These are phyloP conservation scores for Idaea aversata DNA, from an alignment of 2,888 invertebrate species.

Conservation along the genomic window DNA sequence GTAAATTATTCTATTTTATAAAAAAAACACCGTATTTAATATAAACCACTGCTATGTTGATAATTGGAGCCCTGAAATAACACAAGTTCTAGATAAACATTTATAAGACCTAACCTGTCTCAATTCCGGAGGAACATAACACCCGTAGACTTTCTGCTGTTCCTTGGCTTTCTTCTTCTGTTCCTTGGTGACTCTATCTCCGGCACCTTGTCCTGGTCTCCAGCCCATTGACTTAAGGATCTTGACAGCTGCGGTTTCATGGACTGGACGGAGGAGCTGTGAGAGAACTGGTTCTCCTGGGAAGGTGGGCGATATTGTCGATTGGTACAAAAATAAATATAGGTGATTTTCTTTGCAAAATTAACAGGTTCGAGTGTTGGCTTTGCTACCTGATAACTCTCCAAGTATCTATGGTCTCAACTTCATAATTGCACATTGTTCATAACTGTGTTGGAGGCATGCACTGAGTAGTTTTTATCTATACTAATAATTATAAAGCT, in stretches of 20 bases:
- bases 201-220: constrained; percentile 93
- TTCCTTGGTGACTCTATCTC: constrained; percentile 68
- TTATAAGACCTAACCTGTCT: constrained; percentile 42
- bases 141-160: constrained; percentile 67
- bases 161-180: constrained; percentile 61
- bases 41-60: no score
- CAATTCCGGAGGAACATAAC: constrained; percentile 66
- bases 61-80: no score
- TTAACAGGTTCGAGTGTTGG: no score
- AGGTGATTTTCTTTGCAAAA: no score
- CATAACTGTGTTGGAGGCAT: no score
- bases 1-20: no score
- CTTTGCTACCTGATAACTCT: no score
- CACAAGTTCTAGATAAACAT: neutral
- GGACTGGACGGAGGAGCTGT: constrained; percentile 85
- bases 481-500: no score
- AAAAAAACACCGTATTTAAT: neutral
- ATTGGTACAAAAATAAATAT: no score
- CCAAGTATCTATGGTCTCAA: no score
- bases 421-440: no score
- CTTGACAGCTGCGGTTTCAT: constrained; percentile 92
- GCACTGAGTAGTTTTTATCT: no score
- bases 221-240: constrained; percentile 95
- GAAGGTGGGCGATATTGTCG: neutral
- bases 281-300: constrained; percentile 86